Evolutionary conservation across 2,888 invertebrate genomes (phyloP).

Genomic region (Gryllus longicercus): DNA sequence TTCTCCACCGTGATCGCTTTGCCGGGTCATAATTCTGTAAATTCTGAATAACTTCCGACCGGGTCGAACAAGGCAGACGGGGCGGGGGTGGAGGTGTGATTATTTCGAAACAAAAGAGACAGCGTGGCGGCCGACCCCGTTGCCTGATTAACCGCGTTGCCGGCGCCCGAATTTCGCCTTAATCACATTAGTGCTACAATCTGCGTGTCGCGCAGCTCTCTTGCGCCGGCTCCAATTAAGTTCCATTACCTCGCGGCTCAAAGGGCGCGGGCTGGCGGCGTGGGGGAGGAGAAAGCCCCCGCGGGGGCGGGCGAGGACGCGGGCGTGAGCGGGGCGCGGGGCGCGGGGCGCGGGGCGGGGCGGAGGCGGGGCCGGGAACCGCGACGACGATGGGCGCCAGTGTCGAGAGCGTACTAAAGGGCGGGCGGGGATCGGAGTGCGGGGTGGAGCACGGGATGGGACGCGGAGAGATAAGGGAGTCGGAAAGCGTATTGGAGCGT

Average conservation of each 20-base stretch:
- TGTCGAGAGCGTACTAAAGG: too few relatives aligned
- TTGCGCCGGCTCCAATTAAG: conserved; percentile 9
- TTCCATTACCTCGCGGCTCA: conserved; percentile 1
- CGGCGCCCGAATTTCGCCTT: background rate
- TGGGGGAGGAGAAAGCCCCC: background rate
- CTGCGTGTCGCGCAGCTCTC: background rate
- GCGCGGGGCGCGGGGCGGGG: background rate
- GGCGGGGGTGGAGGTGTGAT: background rate
- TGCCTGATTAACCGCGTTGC: background rate
- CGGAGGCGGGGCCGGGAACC: too few relatives aligned
- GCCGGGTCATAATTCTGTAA: background rate
- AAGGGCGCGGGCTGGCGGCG: background rate
- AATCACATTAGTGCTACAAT: conserved; percentile 17
- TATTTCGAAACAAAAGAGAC: conserved; percentile 10
- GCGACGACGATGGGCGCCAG: too few relatives aligned
- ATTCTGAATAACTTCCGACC: background rate
- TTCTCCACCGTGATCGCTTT: background rate
- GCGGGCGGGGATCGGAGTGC: too few relatives aligned
- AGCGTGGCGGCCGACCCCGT: background rate
- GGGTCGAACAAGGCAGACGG: background rate
- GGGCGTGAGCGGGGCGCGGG: too few relatives aligned
- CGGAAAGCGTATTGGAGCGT: too few relatives aligned
- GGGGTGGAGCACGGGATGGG: too few relatives aligned
- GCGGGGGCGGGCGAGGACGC: background rate
- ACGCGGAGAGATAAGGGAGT: too few relatives aligned